phyloP scores from a whole-genome alignment of 2,888 invertebrate species.

The Ceraclea dissimilis region DNA sequence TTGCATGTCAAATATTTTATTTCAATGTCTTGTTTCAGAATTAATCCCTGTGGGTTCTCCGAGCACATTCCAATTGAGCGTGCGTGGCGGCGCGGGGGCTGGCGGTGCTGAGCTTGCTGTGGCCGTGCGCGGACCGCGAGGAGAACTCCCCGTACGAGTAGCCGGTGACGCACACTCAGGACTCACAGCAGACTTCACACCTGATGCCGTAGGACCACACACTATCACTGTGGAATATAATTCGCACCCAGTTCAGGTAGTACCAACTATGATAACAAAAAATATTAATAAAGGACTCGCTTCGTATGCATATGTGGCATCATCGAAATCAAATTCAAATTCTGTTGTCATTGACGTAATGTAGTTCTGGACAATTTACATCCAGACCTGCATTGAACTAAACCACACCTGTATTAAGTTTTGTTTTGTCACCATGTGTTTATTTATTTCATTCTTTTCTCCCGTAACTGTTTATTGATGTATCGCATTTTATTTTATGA shows the following conservation, averaged over 20 bases:
- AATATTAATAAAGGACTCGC: no score
- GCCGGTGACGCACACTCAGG: constrained; percentile 83
- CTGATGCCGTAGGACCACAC: constrained; percentile 88
- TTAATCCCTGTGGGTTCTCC: constrained; percentile 77
- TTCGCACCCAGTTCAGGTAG: constrained; percentile 69
- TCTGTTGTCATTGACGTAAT: no score
- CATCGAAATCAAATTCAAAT: no score
- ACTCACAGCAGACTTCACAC: constrained; percentile 86
- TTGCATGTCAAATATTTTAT: no score
- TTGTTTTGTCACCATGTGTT: no score
- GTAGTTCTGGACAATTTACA: no score
- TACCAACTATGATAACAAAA: constrained; percentile 14
- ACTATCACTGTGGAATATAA: constrained; percentile 88
- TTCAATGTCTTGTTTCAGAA: constrained; percentile 55
- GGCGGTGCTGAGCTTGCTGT: constrained; percentile 79
- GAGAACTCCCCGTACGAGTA: constrained; percentile 81
- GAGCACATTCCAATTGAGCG: constrained; percentile 72
- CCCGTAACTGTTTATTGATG: no score
- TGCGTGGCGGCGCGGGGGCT: constrained; percentile 55
- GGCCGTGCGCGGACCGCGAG: constrained; percentile 79
- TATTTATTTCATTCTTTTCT: no score
- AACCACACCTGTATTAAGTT: no score
- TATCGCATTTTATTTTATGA: no score
- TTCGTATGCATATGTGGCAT: no score
- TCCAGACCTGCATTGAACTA: no score